Evolutionary conservation across 2,797 vertebrate genomes (phyloP).

Genomic region (Ptychadena robeensis): DNA sequence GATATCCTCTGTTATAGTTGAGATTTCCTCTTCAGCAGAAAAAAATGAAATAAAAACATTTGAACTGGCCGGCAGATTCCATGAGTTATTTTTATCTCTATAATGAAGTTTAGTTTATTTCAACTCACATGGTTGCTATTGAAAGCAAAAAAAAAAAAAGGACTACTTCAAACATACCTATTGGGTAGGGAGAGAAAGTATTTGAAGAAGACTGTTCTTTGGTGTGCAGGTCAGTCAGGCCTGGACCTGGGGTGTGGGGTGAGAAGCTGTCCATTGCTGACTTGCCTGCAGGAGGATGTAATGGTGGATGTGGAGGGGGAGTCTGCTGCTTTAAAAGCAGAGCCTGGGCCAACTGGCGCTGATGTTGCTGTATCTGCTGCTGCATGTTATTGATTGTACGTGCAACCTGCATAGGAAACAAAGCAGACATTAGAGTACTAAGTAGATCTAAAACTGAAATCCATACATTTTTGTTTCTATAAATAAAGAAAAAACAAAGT

Average conservation of each 20-base stretch:
- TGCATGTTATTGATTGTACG: constrained; percentile 99
- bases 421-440: constrained; percentile 16
- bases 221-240: constrained; percentile 96
- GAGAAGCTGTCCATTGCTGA: constrained; percentile 91
- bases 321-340: constrained; percentile 96
- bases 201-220: constrained; percentile 96
- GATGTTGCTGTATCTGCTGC: constrained; percentile 99
- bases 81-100: background rate
- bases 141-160: background rate
- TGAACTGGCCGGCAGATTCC: background rate
- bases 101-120: background rate
- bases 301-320: constrained; percentile 85
- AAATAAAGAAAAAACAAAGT: too few species aligned
- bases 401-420: constrained; percentile 83
- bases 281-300: constrained; percentile 91
- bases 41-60: background rate
- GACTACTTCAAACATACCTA: constrained; percentile 75
- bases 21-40: too few species aligned
- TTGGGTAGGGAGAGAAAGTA: constrained; percentile 91
- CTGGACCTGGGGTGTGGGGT: constrained; percentile 85
- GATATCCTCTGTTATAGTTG: too few species aligned
- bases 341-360: constrained; percentile 98
- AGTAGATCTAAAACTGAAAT: too few species aligned
- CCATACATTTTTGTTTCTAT: too few species aligned
- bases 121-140: background rate